Percentiles rank a stretch among this genome's conserved stretches.
Evolutionary conservation across 2,888 invertebrate species (phyloP).

Genomic region (Timema cristinae): DNA sequence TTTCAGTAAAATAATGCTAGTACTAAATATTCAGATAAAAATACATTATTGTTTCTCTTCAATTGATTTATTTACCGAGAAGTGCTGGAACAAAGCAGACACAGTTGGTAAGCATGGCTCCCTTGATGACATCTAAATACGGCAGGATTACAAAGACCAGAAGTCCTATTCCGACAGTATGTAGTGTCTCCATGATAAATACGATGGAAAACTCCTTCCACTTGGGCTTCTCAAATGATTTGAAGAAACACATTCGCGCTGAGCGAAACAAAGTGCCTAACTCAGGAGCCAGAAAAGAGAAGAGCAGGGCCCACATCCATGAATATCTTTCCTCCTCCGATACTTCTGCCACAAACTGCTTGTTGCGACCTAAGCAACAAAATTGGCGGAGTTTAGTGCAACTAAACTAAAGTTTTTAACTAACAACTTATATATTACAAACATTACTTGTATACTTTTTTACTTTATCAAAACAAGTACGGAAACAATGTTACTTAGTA

Average conservation of each 20-base stretch:
- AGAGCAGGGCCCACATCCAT: constrained; percentile 89
- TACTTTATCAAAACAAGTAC: too few relatives aligned
- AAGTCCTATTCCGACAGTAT: constrained; percentile 80
- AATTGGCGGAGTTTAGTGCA: too few relatives aligned
- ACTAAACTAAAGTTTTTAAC: too few relatives aligned
- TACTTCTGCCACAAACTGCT: constrained; percentile 74
- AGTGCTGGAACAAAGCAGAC: constrained; percentile 86
- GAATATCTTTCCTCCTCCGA: constrained; percentile 83
- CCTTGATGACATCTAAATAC: constrained; percentile 88
- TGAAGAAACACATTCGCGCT: constrained; percentile 84
- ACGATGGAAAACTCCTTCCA: constrained; percentile 62
- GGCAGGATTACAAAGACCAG: constrained; percentile 87
- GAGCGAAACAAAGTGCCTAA: constrained; percentile 80
- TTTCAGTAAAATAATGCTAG: background rate
- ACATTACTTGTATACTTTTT: too few relatives aligned
- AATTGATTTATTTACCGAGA: constrained; percentile 48
- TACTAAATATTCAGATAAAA: constrained; percentile 19
- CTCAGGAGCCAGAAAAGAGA: constrained; percentile 86
- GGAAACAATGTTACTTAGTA: too few relatives aligned
- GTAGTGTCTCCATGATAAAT: constrained; percentile 80
- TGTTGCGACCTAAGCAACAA: constrained; percentile 69
- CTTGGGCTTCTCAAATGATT: constrained; percentile 54
- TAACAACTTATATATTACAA: too few relatives aligned
- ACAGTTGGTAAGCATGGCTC: constrained; percentile 94
- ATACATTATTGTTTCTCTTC: constrained; percentile 12